Base-by-base conservation (phyloP, 2,797 vertebrate species). In the Rhodeus uyekii region DNA sequence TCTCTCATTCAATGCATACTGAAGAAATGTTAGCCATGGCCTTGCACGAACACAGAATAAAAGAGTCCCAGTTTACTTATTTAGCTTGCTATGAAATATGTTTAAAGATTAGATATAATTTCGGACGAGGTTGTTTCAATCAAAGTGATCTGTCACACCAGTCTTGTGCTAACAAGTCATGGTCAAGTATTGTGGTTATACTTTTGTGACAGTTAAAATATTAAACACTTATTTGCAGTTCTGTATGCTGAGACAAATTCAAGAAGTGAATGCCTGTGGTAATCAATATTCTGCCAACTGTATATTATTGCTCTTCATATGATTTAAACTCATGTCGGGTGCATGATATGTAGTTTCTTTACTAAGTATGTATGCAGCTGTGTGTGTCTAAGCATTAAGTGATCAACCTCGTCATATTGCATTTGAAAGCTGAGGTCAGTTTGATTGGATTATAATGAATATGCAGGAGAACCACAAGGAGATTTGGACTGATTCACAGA, bases 361-460 rank as follows among this genome's bases (percentile, higher is more conserved):
- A 75, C 78, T 73, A 71, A 53, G 61, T n/a, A 60, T 73, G 65
- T 85, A 76, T 77, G 29, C 48, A 76, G 60, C 48, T 77, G 74
- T 60, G 64, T 64, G 32, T 48, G 72, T 42, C 75, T 16, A 76
- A 79, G 79, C 65, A 24, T 76, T 64, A 39, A 68, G 60, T 29
- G 42, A 84, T 86, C 75, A 64, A 29, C 74, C 71, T 68, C 58
- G 29, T 64, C 9, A 16, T 77, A 42, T 69, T 82, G 74, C 71
- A 55, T 76, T 75, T 50, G 16, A 42, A 42, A 74, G 65, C 38
- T 76, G 60, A 61, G 68, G 63, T 74, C 63, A 34, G 46, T 68
- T 74, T 85, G 83, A 88, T 88, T 83, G 7, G 22, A 73, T 86
- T 85, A 76, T 86, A 85, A 81, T 86, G 71, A 81, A 76, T 38